Evolutionary conservation across 1,140 invertebrate species (phyloP), one percentile per base, ranked within the genome.

Genomic region (Leptinotarsa texana): DNA sequence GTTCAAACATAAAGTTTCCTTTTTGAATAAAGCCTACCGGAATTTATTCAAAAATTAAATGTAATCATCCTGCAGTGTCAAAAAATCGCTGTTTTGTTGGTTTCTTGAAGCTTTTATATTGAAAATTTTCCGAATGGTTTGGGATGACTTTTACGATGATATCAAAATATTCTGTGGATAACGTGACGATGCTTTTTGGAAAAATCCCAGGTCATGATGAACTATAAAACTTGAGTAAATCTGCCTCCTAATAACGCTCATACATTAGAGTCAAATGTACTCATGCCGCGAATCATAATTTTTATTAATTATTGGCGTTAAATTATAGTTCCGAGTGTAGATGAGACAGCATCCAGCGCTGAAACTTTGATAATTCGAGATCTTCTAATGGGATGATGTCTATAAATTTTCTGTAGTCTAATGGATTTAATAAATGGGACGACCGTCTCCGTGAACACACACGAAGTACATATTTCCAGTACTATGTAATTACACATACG

Each of bases 221-320:
- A 57, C 17, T 57, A 15, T 57, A 57, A 57, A 4, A 57, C 51
- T 57, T 57, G 17, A 15, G 4, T 57, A 1, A 57, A 57, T 57
- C 17, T 57, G 51, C 15, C 51, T 42, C 17, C 65, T 67, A 67
- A 67, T 22, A 42, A 11, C 27, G 42, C 65, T 67, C 18, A 13
- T 67, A 67, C 65, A 27, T 67, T 67, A 67, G 1, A 6, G 8
- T 67, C 65, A 67, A 27, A 13, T 6, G 22, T 17, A 67, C 24
- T 24, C 17, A 67, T 33, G 42, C 24, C 42, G 22, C 65, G 65
- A 67, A 67, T 33, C 65, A 67, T 42, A 15, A 67, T 67, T 67
- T 67, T 67, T 67, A 67, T 67, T 67, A 67, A 67, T 67, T 67
- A 67, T 67, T 67, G 42, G 13, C 42, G 42, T 42, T 67, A 67